Evolutionary conservation across 2,888 invertebrate species (phyloP).

Genomic region (Drosophila stalkeri): DNA sequence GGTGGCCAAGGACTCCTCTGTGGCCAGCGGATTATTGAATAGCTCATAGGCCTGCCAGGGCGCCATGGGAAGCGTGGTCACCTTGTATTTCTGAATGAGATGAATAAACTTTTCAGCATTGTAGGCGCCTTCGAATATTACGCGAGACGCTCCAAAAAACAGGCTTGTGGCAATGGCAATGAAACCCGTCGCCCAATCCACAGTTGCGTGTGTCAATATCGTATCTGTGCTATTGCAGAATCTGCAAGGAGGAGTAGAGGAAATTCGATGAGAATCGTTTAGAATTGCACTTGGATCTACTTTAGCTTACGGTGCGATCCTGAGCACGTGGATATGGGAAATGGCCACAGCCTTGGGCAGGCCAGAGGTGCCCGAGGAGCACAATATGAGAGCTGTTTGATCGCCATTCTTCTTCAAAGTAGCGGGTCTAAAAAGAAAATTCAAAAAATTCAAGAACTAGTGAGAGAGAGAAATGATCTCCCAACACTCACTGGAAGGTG

Average conservation of each 20-base stretch:
- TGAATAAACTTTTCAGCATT: conserved; percentile 47
- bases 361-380: conserved; percentile 77
- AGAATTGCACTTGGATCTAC: fast-evolving
- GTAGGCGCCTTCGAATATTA: conserved; percentile 62
- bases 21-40: conserved; percentile 49
- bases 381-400: conserved; percentile 62
- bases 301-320: conserved; percentile 39
- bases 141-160: conserved; percentile 37
- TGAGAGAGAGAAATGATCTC: no score
- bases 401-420: conserved; percentile 34
- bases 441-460: neutral
- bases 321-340: conserved; percentile 46
- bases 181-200: conserved; percentile 76
- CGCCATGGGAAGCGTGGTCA: conserved; percentile 47
- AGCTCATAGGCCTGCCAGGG: conserved; percentile 60
- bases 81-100: conserved; percentile 57
- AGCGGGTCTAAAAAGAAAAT: conserved; percentile 38
- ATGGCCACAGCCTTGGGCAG: conserved; percentile 68
- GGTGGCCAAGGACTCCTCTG: conserved; percentile 26
- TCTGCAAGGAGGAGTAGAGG: conserved; percentile 7
- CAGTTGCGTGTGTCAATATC: conserved; percentile 57
- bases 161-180: conserved; percentile 27
- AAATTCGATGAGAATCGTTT: no score
- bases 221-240: conserved; percentile 48
- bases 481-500: conserved; percentile 46